phyloP scores from a whole-genome alignment of 2,797 vertebrate genomes.

The Eutrigla gurnardus region DNA sequence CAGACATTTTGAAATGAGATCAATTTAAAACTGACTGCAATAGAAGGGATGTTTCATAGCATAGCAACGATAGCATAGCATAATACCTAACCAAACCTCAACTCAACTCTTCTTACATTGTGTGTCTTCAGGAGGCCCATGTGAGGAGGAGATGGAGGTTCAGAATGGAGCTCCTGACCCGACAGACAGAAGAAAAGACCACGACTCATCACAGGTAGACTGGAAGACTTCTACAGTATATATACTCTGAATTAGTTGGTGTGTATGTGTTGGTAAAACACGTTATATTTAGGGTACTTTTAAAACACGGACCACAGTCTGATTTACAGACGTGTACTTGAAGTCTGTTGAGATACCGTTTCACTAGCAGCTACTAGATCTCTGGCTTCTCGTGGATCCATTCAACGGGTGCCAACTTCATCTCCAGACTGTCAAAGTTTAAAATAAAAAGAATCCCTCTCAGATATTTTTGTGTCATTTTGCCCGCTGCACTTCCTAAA shows the following conservation, averaged over 20 bases:
- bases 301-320: no score
- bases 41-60: background rate
- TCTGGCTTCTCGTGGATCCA: background rate
- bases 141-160: conserved; percentile 51
- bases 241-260: background rate
- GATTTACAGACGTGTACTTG: no score
- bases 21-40: no score
- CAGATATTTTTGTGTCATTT: background rate
- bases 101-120: no score
- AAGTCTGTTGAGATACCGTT: background rate
- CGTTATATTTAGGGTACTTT: no score
- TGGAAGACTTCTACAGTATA: background rate
- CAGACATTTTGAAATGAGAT: no score
- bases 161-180: conserved; percentile 18
- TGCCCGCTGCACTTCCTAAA: no score
- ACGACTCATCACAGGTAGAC: conserved; percentile 47
- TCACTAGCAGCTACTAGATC: background rate
- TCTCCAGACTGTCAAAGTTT: background rate
- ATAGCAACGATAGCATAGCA: no score
- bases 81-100: no score
- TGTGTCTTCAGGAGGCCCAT: conserved; percentile 27
- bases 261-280: no score
- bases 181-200: conserved; percentile 15
- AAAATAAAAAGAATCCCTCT: background rate
- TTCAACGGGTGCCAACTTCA: background rate